Conservation (phyloP, 2,113 vertebrate species). For the Neotragus moschatus region DNA sequence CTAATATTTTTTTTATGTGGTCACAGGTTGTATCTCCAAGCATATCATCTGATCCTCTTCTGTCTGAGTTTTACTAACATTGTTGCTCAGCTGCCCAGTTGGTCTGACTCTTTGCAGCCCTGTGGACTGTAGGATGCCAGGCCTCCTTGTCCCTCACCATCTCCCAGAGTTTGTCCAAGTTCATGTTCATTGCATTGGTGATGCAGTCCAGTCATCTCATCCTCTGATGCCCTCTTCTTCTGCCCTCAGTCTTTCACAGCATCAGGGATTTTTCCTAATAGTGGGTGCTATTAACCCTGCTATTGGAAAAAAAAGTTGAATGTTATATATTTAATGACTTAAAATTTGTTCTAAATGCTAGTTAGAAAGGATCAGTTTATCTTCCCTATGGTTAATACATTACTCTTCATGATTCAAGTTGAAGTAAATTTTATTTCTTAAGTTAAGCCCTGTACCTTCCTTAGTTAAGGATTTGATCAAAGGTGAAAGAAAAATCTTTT, state of each 20-base stretch:
- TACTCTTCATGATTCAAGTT: neutral
- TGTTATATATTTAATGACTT: neutral
- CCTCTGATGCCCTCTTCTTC: neutral
- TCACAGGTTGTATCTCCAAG: neutral
- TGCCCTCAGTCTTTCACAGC: neutral
- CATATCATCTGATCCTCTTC: neutral
- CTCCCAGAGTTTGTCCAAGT: neutral
- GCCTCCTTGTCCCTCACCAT: neutral
- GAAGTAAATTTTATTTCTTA: neutral
- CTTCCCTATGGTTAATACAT: neutral
- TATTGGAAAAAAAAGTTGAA: neutral
- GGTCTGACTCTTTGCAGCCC: neutral
- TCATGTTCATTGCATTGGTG: neutral
- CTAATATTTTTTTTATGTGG: neutral
- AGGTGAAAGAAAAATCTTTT: neutral
- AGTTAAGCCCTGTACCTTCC: neutral
- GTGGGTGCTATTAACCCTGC: neutral
- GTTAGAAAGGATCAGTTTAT: neutral
- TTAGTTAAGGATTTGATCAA: neutral
- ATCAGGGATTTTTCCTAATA: neutral
- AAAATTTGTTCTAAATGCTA: neutral
- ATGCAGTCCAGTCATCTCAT: neutral
- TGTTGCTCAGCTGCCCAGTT: neutral
- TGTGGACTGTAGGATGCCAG: neutral
- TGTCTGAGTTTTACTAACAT: neutral